Evolutionary conservation across 2,797 vertebrate species (phyloP).

Genomic region (Danionella dracula): DNA sequence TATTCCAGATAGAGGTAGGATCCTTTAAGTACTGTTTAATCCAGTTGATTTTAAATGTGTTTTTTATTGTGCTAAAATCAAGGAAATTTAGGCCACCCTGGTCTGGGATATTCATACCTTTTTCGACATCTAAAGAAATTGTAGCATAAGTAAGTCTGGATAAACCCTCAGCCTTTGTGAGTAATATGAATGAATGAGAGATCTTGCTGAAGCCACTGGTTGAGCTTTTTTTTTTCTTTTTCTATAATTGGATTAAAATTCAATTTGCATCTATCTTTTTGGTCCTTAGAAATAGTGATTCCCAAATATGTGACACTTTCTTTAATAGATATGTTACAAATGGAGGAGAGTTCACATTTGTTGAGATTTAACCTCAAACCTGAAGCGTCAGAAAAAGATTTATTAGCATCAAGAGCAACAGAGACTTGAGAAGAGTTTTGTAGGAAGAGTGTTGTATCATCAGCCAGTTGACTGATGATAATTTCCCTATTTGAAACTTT

Average conservation of each 20-base stretch:
- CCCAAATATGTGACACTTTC: neutral
- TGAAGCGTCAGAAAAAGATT: neutral
- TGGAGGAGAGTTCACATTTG: neutral
- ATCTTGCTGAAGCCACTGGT: constrained; percentile 9
- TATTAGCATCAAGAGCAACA: neutral
- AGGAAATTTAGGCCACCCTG: no score
- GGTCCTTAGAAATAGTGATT: neutral
- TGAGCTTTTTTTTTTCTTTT: neutral
- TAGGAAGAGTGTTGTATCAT: neutral
- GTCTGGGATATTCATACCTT: no score
- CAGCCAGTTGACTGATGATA: neutral
- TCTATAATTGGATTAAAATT: constrained; percentile 6
- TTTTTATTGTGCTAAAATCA: no score
- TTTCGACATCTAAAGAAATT: neutral
- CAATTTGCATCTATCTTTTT: neutral
- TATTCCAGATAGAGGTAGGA: no score
- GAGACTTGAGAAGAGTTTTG: neutral
- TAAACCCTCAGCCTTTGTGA: constrained; percentile 3
- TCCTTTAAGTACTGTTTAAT: no score
- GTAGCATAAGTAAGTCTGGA: constrained; percentile 3
- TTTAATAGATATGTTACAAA: neutral
- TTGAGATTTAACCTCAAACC: neutral
- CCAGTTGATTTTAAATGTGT: no score
- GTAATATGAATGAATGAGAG: neutral
- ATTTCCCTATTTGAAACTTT: neutral